phyloP scores from a whole-genome alignment of 2,888 invertebrate genomes.

The Helicoverpa assulta region DNA sequence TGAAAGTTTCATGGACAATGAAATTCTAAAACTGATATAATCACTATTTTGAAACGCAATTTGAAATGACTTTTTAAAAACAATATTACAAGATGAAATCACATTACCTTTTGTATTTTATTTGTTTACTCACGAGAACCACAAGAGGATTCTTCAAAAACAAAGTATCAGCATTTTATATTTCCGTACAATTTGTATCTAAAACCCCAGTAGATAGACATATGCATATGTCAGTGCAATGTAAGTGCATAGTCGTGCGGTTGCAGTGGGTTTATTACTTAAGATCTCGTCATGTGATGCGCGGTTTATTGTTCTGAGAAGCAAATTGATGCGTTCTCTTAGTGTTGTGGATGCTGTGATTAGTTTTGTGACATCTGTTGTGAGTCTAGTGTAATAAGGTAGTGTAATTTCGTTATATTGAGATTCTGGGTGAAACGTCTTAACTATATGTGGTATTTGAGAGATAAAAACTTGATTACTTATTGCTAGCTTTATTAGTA shows the following conservation, averaged over 20 bases:
- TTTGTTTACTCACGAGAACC: background rate
- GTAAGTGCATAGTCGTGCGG: constrained; percentile 40
- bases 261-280: constrained; percentile 29
- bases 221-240: constrained; percentile 46
- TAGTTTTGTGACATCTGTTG: background rate
- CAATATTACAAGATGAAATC: too few species aligned
- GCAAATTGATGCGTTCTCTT: constrained; percentile 2
- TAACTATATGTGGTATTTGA: too few species aligned
- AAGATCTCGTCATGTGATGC: constrained; percentile 9
- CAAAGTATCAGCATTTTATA: constrained; percentile 18
- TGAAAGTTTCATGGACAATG: too few species aligned
- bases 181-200: constrained; percentile 34
- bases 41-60: too few species aligned
- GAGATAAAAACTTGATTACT: too few species aligned
- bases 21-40: too few species aligned
- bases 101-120: too few species aligned
- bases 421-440: too few species aligned
- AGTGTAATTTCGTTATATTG: background rate
- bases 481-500: too few species aligned
- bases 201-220: constrained; percentile 16
- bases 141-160: background rate
- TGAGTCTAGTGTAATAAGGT: background rate
- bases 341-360: background rate
- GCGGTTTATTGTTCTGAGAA: constrained; percentile 5
- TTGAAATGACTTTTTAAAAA: too few species aligned